Percentiles rank a stretch among this genome's conserved stretches.
phyloP scores from a whole-genome alignment of 2,888 invertebrate genomes.

The Mesorhabditis spiculigera region DNA sequence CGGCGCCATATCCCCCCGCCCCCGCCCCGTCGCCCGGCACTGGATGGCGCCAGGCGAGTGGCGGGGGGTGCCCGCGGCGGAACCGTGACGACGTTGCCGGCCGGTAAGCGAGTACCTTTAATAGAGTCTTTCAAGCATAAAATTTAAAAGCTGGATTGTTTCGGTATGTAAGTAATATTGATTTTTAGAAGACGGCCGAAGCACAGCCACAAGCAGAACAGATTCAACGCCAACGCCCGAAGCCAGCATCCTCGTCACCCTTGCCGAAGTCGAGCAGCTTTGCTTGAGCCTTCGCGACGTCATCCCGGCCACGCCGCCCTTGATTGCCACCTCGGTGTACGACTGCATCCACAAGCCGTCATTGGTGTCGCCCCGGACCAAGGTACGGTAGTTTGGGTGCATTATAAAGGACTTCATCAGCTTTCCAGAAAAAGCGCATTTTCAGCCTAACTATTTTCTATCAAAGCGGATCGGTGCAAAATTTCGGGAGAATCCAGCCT shows the following conservation, averaged over 20 bases:
- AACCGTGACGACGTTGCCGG: too few relatives aligned
- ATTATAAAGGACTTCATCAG: too few relatives aligned
- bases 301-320: constrained; percentile 13
- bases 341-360: constrained; percentile 33
- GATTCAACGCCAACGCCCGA: constrained; percentile 15
- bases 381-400: constrained; percentile 17
- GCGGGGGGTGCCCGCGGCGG: too few relatives aligned
- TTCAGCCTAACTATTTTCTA: too few relatives aligned
- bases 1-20: too few relatives aligned
- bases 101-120: too few relatives aligned
- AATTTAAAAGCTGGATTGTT: too few relatives aligned
- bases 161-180: background rate
- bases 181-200: constrained; percentile 15
- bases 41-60: background rate
- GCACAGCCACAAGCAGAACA: constrained; percentile 25
- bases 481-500: too few relatives aligned
- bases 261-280: constrained; percentile 50
- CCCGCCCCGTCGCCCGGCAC: background rate
- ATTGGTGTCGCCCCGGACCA: constrained; percentile 27
- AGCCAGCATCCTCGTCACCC: constrained; percentile 26
- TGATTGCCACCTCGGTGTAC: constrained; percentile 8
- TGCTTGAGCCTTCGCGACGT: constrained; percentile 32
- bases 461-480: too few relatives aligned
- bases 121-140: too few relatives aligned
- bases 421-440: too few relatives aligned